Evolutionary conservation across 2,113 vertebrate genomes (phyloP).

Genomic region (Tapirus terrestris): DNA sequence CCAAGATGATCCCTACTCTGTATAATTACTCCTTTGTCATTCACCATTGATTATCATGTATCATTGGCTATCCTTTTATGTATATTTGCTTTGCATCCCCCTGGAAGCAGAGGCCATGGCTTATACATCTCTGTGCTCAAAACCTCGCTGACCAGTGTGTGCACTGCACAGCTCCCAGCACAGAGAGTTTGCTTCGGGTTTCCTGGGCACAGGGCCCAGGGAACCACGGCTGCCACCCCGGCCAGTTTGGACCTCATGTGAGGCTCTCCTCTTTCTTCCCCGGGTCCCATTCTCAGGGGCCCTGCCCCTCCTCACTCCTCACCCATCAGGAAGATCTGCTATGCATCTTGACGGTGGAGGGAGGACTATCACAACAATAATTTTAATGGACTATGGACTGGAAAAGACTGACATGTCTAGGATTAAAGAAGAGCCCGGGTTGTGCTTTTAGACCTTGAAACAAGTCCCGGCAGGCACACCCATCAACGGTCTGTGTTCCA

Average conservation of each 20-base stretch:
- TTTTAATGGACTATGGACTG: not conserved
- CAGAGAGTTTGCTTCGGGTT: fast-evolving
- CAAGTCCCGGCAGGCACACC: not conserved
- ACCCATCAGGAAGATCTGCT: not conserved
- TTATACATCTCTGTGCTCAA: not conserved
- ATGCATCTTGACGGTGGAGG: not conserved
- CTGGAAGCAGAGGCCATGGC: not conserved
- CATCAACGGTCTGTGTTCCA: not conserved
- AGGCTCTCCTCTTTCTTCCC: not conserved
- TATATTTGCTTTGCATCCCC: not conserved
- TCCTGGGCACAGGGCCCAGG: not conserved
- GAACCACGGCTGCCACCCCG: not conserved
- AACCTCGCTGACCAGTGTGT: not conserved
- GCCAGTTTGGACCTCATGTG: not conserved
- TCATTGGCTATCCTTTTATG: not conserved
- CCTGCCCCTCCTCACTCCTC: not conserved
- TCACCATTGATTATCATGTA: not conserved
- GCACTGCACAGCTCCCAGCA: not conserved
- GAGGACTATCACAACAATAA: too few relatives aligned
- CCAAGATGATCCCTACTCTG: not conserved
- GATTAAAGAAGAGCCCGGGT: not conserved
- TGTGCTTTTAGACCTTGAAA: not conserved
- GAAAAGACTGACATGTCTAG: not conserved
- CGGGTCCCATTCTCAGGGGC: not conserved
- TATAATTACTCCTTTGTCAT: not conserved